Percentiles rank a stretch among this genome's conserved stretches.
These are phyloP conservation scores for Crotalus viridis DNA, from an alignment of 2,113 vertebrate genomes.

Conservation along the genomic window DNA sequence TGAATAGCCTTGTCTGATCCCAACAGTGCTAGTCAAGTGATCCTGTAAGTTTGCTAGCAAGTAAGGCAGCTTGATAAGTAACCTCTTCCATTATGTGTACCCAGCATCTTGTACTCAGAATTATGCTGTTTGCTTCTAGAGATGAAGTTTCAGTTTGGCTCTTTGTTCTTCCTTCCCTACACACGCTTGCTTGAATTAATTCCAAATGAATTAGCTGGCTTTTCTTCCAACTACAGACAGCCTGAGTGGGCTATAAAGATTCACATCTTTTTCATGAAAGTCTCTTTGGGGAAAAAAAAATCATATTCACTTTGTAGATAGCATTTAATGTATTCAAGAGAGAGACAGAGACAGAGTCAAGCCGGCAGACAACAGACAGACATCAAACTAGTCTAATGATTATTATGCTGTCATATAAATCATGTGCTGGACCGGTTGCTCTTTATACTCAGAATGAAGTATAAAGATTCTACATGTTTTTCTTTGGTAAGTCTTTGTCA, in stretches of 20 bases:
- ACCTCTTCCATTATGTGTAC: not conserved
- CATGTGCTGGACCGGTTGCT: not conserved
- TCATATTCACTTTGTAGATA: not conserved
- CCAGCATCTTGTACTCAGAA: not conserved
- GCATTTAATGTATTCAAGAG: not conserved
- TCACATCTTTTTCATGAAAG: not conserved
- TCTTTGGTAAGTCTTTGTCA: constrained; percentile 18
- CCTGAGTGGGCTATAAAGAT: not conserved
- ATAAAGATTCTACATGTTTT: constrained; percentile 25
- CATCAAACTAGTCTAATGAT: not conserved
- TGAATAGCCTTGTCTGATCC: not conserved
- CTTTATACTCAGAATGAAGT: not conserved
- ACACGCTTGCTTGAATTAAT: not conserved
- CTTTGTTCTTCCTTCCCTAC: not conserved
- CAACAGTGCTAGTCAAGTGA: not conserved
- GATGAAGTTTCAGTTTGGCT: not conserved
- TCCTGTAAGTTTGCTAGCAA: not conserved
- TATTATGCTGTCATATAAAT: not conserved
- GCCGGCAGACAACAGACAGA: not conserved
- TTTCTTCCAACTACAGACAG: not conserved
- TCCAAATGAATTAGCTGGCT: no score
- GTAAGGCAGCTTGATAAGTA: not conserved
- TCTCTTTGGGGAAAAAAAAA: not conserved
- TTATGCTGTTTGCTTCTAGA: not conserved
- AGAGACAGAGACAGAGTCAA: not conserved